phyloP scores from a whole-genome alignment of 2,113 vertebrate species.

The Cebidichthys violaceus region DNA sequence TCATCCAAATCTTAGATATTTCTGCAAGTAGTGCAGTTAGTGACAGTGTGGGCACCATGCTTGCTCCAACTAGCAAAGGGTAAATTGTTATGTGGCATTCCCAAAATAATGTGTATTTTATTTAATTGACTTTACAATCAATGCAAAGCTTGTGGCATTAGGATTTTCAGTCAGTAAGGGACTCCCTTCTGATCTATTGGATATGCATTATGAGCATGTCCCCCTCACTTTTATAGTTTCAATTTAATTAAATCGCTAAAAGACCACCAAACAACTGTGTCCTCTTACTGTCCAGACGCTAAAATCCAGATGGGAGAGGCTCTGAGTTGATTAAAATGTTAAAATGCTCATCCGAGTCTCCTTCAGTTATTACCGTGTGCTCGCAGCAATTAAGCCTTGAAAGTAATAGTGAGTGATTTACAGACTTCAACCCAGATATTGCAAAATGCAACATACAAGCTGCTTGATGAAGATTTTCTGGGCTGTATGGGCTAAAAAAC shows the following conservation, averaged over 20 bases:
- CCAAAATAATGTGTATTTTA: neutral
- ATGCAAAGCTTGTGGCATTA: neutral
- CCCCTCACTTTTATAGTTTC: neutral
- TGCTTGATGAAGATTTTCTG: neutral
- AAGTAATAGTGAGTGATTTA: neutral
- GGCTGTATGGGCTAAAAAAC: neutral
- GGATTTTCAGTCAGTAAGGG: neutral
- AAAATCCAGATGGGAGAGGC: neutral
- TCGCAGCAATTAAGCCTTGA: neutral
- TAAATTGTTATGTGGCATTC: neutral
- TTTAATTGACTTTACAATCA: neutral
- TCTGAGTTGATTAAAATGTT: neutral
- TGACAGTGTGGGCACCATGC: no score
- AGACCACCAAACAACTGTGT: neutral
- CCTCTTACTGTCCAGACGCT: neutral
- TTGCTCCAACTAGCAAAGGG: no score
- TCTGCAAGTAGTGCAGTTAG: no score
- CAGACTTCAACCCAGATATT: neutral
- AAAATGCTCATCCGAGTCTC: neutral
- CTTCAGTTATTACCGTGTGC: neutral
- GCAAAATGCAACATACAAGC: no score
- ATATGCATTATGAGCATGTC: neutral
- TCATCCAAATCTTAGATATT: no score
- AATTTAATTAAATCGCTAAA: neutral
- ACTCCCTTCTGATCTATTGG: neutral